Evolutionary conservation across 1,140 invertebrate species (phyloP).

Genomic region (Drosophila pseudoananassae): DNA sequence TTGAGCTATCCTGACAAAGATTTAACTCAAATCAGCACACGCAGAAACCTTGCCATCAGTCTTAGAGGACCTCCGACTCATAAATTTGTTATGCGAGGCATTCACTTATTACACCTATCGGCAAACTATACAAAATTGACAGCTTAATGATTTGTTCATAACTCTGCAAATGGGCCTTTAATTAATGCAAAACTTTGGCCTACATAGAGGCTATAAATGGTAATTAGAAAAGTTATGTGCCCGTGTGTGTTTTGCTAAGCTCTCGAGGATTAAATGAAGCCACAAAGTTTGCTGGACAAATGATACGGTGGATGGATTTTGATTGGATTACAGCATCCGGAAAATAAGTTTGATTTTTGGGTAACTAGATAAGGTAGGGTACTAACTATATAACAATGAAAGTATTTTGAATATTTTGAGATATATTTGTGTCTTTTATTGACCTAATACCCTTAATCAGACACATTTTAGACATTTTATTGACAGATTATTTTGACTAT

Average conservation of each 20-base stretch:
- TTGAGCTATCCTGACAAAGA: slow-evolving; percentile 17
- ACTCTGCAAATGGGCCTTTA: slow-evolving; percentile 60
- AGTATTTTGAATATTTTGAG: neutral
- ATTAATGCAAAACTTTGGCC: slow-evolving; percentile 48
- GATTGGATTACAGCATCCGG: slow-evolving; percentile 16
- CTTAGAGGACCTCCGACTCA: slow-evolving; percentile 26
- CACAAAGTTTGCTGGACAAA: slow-evolving; percentile 35
- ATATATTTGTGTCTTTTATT: no score
- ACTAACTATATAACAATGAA: neutral
- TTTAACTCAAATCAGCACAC: slow-evolving; percentile 22
- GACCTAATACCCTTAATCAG: no score
- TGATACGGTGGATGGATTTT: slow-evolving; percentile 17
- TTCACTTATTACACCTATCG: slow-evolving; percentile 66
- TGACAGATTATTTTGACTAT: neutral
- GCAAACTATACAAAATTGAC: slow-evolving; percentile 57
- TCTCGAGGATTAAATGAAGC: slow-evolving; percentile 30
- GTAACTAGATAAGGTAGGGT: neutral
- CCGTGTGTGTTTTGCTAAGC: slow-evolving; percentile 18
- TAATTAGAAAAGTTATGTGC: slow-evolving; percentile 45
- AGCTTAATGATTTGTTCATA: slow-evolving; percentile 72
- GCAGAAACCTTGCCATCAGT: slow-evolving; percentile 44
- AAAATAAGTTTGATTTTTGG: neutral
- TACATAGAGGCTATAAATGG: slow-evolving; percentile 16
- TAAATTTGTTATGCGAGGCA: slow-evolving; percentile 57
- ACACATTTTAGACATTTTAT: neutral